phyloP scores from a whole-genome alignment of 2,797 vertebrate species.

The Aphelocoma californica region DNA sequence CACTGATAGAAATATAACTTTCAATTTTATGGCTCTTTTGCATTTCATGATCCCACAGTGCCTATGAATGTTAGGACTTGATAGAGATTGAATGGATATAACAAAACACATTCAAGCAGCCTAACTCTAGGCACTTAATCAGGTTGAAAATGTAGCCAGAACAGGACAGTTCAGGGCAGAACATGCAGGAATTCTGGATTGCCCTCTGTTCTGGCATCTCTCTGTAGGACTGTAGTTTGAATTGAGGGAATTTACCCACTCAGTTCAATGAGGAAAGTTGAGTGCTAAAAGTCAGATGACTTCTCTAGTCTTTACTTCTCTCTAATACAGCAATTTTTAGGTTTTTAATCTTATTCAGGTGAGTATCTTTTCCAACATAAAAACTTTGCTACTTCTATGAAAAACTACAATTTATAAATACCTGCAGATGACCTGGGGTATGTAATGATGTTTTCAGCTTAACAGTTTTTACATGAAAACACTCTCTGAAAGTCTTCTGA shows the following conservation, averaged over 20 bases:
- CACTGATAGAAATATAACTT: not conserved
- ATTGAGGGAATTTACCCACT: not conserved
- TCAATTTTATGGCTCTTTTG: not conserved
- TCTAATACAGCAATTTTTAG: not conserved
- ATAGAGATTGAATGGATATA: not conserved
- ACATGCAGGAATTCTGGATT: not conserved
- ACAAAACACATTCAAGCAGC: not conserved
- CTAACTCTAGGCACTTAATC: not conserved
- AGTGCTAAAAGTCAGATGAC: not conserved
- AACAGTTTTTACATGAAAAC: not conserved
- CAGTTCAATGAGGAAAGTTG: not conserved
- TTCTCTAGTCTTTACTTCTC: not conserved
- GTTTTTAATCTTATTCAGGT: not conserved
- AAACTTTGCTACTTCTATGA: not conserved
- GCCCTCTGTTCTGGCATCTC: not conserved
- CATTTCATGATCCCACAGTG: conserved; percentile 15
- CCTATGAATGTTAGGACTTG: not conserved
- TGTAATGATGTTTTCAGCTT: not conserved
- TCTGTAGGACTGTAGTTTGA: not conserved
- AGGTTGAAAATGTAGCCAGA: not conserved
- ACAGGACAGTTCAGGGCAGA: not conserved
- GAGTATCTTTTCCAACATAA: not conserved
- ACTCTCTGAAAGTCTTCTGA: not conserved
- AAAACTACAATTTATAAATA: not conserved
- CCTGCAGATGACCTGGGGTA: not conserved